A percentile compares a stretch with the other conserved stretches of the same genome.
Evolutionary conservation across 1,140 invertebrate genomes (phyloP).

Genomic region (Trypoxylus dichotomus): DNA sequence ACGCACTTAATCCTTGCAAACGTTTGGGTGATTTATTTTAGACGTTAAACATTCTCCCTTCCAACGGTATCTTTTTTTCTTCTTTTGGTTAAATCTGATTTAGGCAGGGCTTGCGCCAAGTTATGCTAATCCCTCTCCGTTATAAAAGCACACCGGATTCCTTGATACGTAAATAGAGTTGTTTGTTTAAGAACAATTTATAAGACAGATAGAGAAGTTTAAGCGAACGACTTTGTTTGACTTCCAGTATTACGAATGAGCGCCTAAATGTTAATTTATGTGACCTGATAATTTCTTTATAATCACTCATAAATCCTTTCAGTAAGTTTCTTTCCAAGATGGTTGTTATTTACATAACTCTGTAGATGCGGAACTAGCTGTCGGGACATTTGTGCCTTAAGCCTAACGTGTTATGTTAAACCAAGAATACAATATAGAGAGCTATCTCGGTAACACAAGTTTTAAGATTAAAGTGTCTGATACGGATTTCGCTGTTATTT

Average conservation of each 20-base stretch:
- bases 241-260: neutral
- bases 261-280: conserved; percentile 14
- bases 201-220: neutral
- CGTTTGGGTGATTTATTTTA: conserved; percentile 9
- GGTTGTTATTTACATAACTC: neutral
- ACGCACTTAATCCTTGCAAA: conserved; percentile 14
- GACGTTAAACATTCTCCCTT: neutral
- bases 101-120: conserved; percentile 11
- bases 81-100: conserved; percentile 6
- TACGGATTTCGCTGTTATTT: too few species aligned
- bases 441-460: too few species aligned
- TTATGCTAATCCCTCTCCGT: conserved; percentile 18
- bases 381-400: too few species aligned
- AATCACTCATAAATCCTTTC: conserved; percentile 2
- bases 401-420: too few species aligned
- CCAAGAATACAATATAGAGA: too few species aligned
- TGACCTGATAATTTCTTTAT: conserved; percentile 9
- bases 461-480: too few species aligned
- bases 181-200: conserved; percentile 21
- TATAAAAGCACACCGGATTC: conserved; percentile 3
- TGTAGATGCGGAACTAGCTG: too few species aligned
- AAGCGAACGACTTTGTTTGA: conserved; percentile 5
- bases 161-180: conserved; percentile 17
- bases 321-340: neutral
- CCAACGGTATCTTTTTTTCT: neutral